Base-by-base conservation (phyloP, 2,113 vertebrate species). In the Ageneiosus marmoratus region DNA sequence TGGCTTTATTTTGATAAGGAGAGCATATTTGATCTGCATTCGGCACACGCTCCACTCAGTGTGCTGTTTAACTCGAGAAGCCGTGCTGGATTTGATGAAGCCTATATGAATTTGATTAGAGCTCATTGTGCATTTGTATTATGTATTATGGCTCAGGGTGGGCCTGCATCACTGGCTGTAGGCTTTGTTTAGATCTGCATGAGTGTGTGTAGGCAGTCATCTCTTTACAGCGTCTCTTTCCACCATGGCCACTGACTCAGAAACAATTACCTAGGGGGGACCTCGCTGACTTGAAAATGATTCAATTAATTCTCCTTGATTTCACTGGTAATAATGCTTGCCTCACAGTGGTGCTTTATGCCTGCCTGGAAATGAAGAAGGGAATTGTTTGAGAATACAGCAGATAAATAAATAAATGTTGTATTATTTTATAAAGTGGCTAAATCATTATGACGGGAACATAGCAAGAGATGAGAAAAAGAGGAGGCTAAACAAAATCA, bases 301-400 rank as follows among this genome's bases (percentile, higher is more conserved):
- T 93, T 92, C 86, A 92, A 92, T 93, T 94, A 91, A 93, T 94
- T 92, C 82, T 90, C 88, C 90, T 90, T 91, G 91, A 93, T 91
- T 94, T 92, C 91, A 89, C 90, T 90, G 89, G 89, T 91, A 92
- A 91, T 92, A 93, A 93, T 76, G 91, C 90, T 90, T 85, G 90
- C 85, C 90, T 83, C 67, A 32, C 76, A 82, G 73, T 53, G 48
- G 50, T 32, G 78, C 72, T 75, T 46, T 70, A 46, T 67, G 69
- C 48, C 60, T 37, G 15, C 44, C 50, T 63, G 10, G 34, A 77
- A 84, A 78, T 58, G 50, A 65, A 22, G 53, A 46, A 27, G 48
- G 53, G 34, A 81, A 85, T 32, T 56, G 83, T 20, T 67, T 5
- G 29, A 69, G 77, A 15, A 62, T 53, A 67, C 44, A 50, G 24